phyloP scores from a whole-genome alignment of 2,888 invertebrate species.

The Meloe dianella region DNA sequence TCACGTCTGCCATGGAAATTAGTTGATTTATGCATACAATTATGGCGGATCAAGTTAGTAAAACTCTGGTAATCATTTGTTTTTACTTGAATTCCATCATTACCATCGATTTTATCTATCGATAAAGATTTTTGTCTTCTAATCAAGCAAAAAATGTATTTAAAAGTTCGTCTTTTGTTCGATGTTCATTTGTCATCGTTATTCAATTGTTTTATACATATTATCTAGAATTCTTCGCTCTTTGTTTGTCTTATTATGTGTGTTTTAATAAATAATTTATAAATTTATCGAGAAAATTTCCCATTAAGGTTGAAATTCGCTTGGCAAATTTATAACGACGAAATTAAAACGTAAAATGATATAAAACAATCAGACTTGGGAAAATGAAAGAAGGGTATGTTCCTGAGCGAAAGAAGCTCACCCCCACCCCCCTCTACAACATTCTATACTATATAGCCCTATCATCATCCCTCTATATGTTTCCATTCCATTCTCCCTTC shows the following conservation, averaged over 20 bases:
- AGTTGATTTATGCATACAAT: not conserved
- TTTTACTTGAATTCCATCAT: not conserved
- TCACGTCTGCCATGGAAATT: not conserved
- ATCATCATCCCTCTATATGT: not conserved
- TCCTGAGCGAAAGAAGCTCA: slow-evolving; percentile 33
- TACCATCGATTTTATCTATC: no score
- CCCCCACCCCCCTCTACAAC: not conserved
- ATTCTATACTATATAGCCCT: no score
- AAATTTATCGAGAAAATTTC: not conserved
- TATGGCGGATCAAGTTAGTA: not conserved
- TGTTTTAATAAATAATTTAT: not conserved
- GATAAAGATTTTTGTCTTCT: no score
- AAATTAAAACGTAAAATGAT: slow-evolving; percentile 42
- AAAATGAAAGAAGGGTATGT: slow-evolving; percentile 38
- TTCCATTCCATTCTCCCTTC: not conserved
- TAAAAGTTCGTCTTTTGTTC: not conserved
- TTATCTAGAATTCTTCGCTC: not conserved
- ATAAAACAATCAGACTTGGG: slow-evolving; percentile 39
- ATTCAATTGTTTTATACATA: not conserved
- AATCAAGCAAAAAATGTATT: not conserved
- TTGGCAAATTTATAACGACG: slow-evolving; percentile 14
- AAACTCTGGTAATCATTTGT: not conserved
- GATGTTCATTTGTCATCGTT: not conserved
- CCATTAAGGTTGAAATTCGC: slow-evolving; percentile 33
- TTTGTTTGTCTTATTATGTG: not conserved